These are phyloP conservation scores for Xyrichtys novacula DNA, from an alignment of 2,797 vertebrate species.

Conservation along the genomic window DNA sequence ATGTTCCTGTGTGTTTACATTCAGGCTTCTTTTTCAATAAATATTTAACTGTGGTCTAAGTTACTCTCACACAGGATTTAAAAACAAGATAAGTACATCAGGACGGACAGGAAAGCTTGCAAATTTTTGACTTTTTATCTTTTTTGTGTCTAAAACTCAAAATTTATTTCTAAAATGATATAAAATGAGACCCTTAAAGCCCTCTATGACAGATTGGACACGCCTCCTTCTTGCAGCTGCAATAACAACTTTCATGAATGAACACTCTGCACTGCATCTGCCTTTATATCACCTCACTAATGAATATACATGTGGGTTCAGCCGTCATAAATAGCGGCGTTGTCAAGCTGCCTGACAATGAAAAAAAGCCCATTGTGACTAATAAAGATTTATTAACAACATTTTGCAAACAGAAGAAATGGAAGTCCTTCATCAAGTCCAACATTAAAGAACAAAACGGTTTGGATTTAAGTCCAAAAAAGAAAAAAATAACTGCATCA, in stretches of 20 bases:
- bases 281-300: not conserved
- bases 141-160: too few species aligned
- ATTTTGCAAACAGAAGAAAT: constrained; percentile 21
- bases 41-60: too few species aligned
- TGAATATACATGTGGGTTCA: not conserved
- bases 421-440: constrained; percentile 34
- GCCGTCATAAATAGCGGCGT: not conserved
- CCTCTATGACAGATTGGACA: not conserved
- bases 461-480: constrained; percentile 7
- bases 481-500: constrained; percentile 3
- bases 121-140: too few species aligned
- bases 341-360: not conserved
- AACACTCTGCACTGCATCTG: not conserved
- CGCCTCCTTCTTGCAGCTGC: not conserved
- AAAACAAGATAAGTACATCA: too few species aligned
- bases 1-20: not conserved
- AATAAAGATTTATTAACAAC: constrained; percentile 55
- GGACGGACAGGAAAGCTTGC: too few species aligned
- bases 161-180: too few species aligned
- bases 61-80: not conserved
- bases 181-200: not conserved
- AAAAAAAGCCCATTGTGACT: constrained; percentile 6
- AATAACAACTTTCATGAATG: not conserved
- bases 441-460: not conserved
- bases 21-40: not conserved